Base-by-base conservation (phyloP, 2,797 vertebrate genomes). In the Microctenopoma stevenorrisi region DNA sequence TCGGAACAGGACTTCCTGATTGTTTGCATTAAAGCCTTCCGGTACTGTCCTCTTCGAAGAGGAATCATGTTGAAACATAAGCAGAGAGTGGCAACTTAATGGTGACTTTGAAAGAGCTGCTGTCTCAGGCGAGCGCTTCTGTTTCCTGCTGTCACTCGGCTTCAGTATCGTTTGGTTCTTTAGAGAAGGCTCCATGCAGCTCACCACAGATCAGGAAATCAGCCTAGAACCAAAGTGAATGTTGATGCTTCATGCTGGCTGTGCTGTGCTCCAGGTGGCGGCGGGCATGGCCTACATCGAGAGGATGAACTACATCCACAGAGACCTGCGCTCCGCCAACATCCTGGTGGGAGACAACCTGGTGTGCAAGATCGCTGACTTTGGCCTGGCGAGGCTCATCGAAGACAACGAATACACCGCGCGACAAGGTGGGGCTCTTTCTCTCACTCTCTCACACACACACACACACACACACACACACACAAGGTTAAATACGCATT, bases 371-470 rank as follows among this genome's bases (percentile, higher is more conserved):
- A 99, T 99, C 51, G 97, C 97, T 0, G 97, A 99, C 89, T 99
- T 99, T 0, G 97, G 97, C 43, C 84, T 99, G 88, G 97, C 97
- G 69, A 92, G 97, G 65, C 92, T 99, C 84, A 98, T 98, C 54
- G 97, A 98, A 87, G 97, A 99, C 90, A 98, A 98, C 0, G 97
- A 99, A 62, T 99, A 98, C 86, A 98, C 96, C 0, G 97, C 97
- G 52, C 95, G 97, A 68, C 97, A 98, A 96, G 97, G 97, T 98
- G 84, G 81, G 86, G 25, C 56, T 11, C 40, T 13, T 18, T 22
- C 18, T 48, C 15, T 5, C 47, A 13, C 30, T 13, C 6, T 4
- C 33, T 7, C 53, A 35, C n/a, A 59, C 55, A 64, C 33, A 0
- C 18, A 18, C 22, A 52, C 7, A 1, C 18, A 1, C 18, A 10